Base-by-base conservation (phyloP, 1,140 invertebrate species). In the Harlomillsia oculata region DNA sequence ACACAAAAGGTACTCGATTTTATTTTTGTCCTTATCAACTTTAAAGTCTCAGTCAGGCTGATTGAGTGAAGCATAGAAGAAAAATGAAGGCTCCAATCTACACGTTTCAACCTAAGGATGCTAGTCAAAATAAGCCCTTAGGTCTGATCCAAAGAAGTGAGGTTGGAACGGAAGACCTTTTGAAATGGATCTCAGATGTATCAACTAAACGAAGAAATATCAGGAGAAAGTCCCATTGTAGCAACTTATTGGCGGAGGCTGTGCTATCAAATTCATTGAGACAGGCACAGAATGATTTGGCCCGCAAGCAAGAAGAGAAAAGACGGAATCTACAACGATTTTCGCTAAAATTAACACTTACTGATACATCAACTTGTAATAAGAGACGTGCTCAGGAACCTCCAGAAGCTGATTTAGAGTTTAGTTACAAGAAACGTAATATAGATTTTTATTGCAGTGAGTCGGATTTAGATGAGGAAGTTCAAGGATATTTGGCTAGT, bases 191-290 rank as follows among this genome's bases (percentile, higher is more conserved):
- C 28, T 44, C 56, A 20, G 43, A 57, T 37, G 50, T 53, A 8
- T 48, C 53, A 13, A 53, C 56, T 52, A 64, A 64, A 45, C 52
- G 62, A 40, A 60, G 54, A 25, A 44, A 57, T 25, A 53, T 60
- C 23, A 53, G 62, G 21, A 56, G 41, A 26, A 56, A 51, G 39
- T 44, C 21, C 28, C 57, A 53, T 16, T 60, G 58, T 51, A 56
- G 62, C 18, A 53, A 64, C 49, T 46, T 64, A 8, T 29, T 56
- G 11, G 58, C 57, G 14, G 62, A 64, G 32, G 57, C 58, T 13
- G 36, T 54, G 21, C 34, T 64, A n/a, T 59, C 62, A 2, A 57
- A 46, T 26, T n/a, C 52, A 14, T 32, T 61, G 3, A 55, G 46
- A 30, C 30, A 52, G 18, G 54, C 54, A 18, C 53, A 53, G 26